phyloP scores from a whole-genome alignment of 1,140 invertebrate species.

The Anthonomus grandis region DNA sequence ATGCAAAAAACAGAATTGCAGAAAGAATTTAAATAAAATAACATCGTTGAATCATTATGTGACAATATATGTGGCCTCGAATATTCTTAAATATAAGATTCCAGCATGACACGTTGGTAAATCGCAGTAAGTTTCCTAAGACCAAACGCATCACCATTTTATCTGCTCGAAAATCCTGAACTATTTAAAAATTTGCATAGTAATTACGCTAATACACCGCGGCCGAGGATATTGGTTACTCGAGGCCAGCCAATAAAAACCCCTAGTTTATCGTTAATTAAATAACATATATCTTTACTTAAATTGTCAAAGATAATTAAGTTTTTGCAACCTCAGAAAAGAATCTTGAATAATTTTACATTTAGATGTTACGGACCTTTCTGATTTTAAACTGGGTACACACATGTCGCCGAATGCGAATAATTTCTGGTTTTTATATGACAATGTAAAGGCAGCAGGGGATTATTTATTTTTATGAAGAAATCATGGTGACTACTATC shows the following conservation, averaged over 20 bases:
- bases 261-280: constrained; percentile 35
- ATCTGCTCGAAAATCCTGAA: constrained; percentile 19
- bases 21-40: too few relatives aligned
- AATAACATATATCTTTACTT: constrained; percentile 30
- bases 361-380: constrained; percentile 15
- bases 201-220: constrained; percentile 20
- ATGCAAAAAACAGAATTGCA: too few relatives aligned
- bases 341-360: constrained; percentile 18
- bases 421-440: constrained; percentile 20
- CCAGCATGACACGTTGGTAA: too few relatives aligned
- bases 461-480: constrained; percentile 1
- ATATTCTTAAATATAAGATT: too few relatives aligned
- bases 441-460: background rate
- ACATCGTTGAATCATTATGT: too few relatives aligned
- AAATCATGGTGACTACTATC: background rate
- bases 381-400: constrained; percentile 11
- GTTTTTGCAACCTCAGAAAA: constrained; percentile 27
- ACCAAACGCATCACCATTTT: too few relatives aligned
- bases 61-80: too few relatives aligned
- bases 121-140: too few relatives aligned
- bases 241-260: constrained; percentile 29
- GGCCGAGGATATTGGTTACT: constrained; percentile 21
- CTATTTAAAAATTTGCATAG: constrained; percentile 33
- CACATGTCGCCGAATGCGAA: constrained; percentile 16
- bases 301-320: constrained; percentile 35